Conservation (phyloP, 35 echinoderm and acorn worm species). For the Holothuria glaberrima region DNA sequence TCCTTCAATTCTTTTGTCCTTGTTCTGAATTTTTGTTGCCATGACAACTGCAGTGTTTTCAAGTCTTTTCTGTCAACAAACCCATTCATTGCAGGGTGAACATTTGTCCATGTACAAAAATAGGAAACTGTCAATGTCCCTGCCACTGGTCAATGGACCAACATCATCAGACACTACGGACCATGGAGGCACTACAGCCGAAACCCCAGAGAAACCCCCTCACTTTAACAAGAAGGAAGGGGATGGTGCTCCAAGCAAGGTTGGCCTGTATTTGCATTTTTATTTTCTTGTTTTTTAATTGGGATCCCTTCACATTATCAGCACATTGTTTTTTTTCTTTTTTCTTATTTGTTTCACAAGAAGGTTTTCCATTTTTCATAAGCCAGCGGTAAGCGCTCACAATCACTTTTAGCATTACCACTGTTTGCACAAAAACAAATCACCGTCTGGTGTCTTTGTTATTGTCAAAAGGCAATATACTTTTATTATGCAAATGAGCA, state of each 20-base stretch:
- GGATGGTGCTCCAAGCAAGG: constrained; percentile 25
- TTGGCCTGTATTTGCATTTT: constrained; percentile 35
- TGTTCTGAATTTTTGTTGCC: too few species aligned
- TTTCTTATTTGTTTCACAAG: too few species aligned
- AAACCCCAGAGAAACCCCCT: not conserved
- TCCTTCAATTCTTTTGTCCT: too few species aligned
- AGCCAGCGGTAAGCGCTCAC: too few species aligned
- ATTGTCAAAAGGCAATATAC: too few species aligned
- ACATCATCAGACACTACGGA: not conserved
- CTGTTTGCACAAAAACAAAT: too few species aligned
- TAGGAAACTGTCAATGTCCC: not conserved
- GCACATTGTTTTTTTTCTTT: too few species aligned
- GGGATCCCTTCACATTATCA: not conserved
- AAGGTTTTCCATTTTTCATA: too few species aligned
- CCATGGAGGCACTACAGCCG: not conserved
- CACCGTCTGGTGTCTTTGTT: too few species aligned
- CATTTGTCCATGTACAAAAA: constrained; percentile 9
- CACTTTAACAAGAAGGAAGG: constrained; percentile 8
- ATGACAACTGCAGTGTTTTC: too few species aligned
- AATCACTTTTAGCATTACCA: too few species aligned
- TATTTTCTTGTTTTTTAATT: not conserved
- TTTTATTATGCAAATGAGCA: too few species aligned
- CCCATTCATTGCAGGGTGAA: not conserved
- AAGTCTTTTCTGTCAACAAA: not conserved
- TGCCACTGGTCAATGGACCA: constrained; percentile 22